Evolutionary conservation across 2,797 vertebrate genomes (phyloP).

Genomic region (Labeo calbasu): DNA sequence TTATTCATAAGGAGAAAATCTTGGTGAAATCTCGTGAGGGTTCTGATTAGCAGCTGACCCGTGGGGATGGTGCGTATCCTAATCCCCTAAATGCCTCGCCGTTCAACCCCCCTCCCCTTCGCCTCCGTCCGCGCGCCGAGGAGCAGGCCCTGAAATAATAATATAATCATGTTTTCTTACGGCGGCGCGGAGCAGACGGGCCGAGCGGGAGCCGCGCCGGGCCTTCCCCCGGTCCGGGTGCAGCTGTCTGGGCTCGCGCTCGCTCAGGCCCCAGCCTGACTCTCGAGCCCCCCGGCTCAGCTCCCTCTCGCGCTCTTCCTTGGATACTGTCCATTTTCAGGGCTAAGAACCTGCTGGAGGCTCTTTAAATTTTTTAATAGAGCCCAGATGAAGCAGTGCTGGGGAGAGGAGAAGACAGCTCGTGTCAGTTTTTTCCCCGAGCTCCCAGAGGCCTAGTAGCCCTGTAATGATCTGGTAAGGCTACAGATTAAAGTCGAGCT

Average conservation of each 20-base stretch:
- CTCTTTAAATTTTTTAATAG: conserved; percentile 70
- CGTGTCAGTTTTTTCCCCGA: conserved; percentile 66
- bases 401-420: conserved; percentile 67
- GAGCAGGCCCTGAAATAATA: conserved; percentile 88
- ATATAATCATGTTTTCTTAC: conserved; percentile 86
- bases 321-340: conserved; percentile 70
- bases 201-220: conserved; percentile 71
- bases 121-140: conserved; percentile 75
- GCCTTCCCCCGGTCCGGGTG: conserved; percentile 69
- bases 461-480: conserved; percentile 70
- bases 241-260: conserved; percentile 55
- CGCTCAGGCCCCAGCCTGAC: conserved; percentile 51
- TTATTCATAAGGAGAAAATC: conserved; percentile 96
- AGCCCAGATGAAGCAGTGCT: conserved; percentile 67
- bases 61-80: conserved; percentile 90
- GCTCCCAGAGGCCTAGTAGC: conserved; percentile 67
- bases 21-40: conserved; percentile 89
- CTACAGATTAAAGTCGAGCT: conserved; percentile 66
- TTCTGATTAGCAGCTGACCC: conserved; percentile 99
- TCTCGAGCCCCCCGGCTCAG: conserved; percentile 55
- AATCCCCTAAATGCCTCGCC: conserved; percentile 90
- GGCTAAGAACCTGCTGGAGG: conserved; percentile 69
- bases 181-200: conserved; percentile 77
- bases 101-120: conserved; percentile 76
- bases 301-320: conserved; percentile 62